phyloP scores from a whole-genome alignment of 2,797 vertebrate species.

The Oreortyx pictus region DNA sequence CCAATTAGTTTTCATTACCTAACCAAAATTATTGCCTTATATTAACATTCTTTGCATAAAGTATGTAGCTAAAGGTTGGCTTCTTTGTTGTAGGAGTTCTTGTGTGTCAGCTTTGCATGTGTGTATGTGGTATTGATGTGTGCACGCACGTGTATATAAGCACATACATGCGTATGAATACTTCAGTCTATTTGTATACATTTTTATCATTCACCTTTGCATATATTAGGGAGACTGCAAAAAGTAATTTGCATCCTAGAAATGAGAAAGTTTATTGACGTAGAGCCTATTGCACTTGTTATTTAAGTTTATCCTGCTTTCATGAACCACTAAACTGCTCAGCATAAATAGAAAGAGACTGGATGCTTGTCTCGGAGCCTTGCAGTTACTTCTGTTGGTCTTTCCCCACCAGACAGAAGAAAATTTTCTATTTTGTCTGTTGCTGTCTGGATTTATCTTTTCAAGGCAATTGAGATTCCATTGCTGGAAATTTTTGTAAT shows the following conservation, averaged over 20 bases:
- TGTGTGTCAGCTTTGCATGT: background rate
- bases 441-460: background rate
- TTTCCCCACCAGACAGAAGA: background rate
- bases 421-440: conserved; percentile 11
- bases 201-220: background rate
- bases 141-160: background rate
- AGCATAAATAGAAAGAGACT: background rate
- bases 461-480: background rate
- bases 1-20: conserved; percentile 75
- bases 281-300: background rate
- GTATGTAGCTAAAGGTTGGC: conserved; percentile 20
- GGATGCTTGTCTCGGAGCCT: background rate
- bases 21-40: conserved; percentile 62
- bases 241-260: background rate
- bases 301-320: conserved; percentile 16
- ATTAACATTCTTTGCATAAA: conserved; percentile 64
- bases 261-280: background rate
- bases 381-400: background rate
- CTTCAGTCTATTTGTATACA: background rate
- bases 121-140: accelerated
- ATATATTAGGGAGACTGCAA: background rate
- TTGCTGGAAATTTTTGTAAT: background rate
- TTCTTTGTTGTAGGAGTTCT: conserved; percentile 32
- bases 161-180: background rate
- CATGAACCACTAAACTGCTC: background rate